phyloP scores from a whole-genome alignment of 53 echinoderm and acorn worm species.

The Actinopyga echinites region DNA sequence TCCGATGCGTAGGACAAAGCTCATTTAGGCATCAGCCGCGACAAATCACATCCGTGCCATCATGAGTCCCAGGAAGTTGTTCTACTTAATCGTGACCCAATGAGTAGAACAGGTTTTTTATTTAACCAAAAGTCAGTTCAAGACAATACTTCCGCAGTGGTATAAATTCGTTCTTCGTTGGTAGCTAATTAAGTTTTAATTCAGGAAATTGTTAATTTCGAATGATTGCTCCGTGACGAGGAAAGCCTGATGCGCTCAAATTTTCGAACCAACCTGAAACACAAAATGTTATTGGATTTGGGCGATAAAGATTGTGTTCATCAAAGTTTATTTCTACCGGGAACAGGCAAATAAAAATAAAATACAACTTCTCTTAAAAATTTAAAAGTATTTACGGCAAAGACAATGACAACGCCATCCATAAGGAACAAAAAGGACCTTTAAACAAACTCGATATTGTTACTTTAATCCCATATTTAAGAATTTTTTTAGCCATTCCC shows the following conservation, averaged over 20 bases:
- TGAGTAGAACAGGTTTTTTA: conserved; percentile 1
- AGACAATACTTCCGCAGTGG: not conserved
- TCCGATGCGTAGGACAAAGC: conserved; percentile 5
- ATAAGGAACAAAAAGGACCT: too few species aligned
- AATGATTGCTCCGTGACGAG: not conserved
- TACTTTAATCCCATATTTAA: too few species aligned
- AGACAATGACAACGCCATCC: too few species aligned
- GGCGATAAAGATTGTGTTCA: conserved; percentile 7
- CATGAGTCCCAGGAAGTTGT: not conserved
- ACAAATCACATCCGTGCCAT: not conserved
- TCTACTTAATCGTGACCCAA: not conserved
- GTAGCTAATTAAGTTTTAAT: conserved; percentile 29
- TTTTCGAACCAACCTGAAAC: too few species aligned
- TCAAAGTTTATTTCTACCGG: conserved; percentile 34
- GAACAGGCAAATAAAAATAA: conserved; percentile 21
- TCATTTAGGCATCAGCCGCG: conserved; percentile 18
- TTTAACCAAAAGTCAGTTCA: not conserved
- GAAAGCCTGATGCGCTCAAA: not conserved
- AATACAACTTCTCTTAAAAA: conserved; percentile 18
- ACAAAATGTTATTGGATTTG: conserved; percentile 34
- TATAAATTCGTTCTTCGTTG: not conserved
- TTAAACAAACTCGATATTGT: too few species aligned
- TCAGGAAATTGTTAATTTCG: conserved; percentile 23
- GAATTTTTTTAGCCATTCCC: too few species aligned
- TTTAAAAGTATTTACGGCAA: not conserved